These are phyloP conservation scores for Homarus americanus DNA, from an alignment of 1,140 invertebrate species.

Conservation along the genomic window DNA sequence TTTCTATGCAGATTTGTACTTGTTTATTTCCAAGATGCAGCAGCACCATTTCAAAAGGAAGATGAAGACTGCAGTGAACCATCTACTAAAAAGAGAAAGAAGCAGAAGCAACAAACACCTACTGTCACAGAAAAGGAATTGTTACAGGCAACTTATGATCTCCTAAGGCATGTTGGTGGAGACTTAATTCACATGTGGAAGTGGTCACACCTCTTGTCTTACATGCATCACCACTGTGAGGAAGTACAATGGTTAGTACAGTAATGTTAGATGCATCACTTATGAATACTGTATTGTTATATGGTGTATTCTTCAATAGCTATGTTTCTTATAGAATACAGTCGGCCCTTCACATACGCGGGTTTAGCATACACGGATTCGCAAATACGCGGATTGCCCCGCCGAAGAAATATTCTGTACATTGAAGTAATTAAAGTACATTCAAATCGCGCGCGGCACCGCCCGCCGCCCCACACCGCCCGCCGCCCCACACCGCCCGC, in stretches of 20 bases:
- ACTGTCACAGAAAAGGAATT: slow-evolving; percentile 32
- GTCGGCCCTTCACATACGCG: no score
- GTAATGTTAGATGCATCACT: no score
- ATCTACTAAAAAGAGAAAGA: slow-evolving; percentile 41
- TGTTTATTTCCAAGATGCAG: slow-evolving; percentile 56
- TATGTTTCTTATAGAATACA: no score
- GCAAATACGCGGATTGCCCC: no score
- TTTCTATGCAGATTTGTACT: slow-evolving; percentile 54
- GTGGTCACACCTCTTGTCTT: slow-evolving; percentile 36
- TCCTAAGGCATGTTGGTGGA: slow-evolving; percentile 39
- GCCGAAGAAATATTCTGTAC: no score
- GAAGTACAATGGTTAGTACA: slow-evolving; percentile 62
- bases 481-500: no score
- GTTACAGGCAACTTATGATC: slow-evolving; percentile 50
- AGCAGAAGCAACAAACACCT: not conserved
- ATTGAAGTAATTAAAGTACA: no score
- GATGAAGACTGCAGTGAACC: slow-evolving; percentile 13
- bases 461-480: no score
- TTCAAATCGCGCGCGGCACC: no score
- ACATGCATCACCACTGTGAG: slow-evolving; percentile 34
- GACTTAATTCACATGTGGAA: slow-evolving; percentile 56
- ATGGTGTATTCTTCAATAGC: no score
- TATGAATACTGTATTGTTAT: no score
- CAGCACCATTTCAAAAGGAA: slow-evolving; percentile 54
- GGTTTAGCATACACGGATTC: no score